Conservation (phyloP, 2,888 invertebrate genomes). For the Margaritifera margaritifera region DNA sequence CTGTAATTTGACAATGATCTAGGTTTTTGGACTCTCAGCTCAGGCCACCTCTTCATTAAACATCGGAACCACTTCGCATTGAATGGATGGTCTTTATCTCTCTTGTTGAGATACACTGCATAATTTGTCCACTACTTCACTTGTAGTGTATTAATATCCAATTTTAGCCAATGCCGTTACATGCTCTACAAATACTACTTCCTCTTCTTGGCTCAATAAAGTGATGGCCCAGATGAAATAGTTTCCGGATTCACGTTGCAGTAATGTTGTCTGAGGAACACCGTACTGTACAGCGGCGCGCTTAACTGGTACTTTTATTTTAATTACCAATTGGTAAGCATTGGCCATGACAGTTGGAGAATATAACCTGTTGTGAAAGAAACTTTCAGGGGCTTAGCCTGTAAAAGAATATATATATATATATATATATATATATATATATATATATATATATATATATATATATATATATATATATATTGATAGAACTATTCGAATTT, state of each 20-base stretch:
- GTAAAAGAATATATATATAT: too few relatives aligned
- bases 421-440: too few relatives aligned
- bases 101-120: background rate
- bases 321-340: constrained; percentile 8
- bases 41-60: constrained; percentile 10
- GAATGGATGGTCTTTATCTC: constrained; percentile 8
- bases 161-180: constrained; percentile 5
- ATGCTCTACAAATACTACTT: constrained; percentile 5
- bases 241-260: constrained; percentile 12
- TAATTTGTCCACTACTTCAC: constrained; percentile 10
- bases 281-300: constrained; percentile 8
- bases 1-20: constrained; percentile 5
- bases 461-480: too few relatives aligned
- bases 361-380: background rate
- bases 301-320: constrained; percentile 4
- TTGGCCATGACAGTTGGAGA: constrained; percentile 4
- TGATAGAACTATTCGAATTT: too few relatives aligned
- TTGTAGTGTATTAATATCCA: constrained; percentile 11
- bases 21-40: constrained; percentile 7
- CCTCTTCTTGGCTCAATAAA: constrained; percentile 6
- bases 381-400: constrained; percentile 2
- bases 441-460: too few relatives aligned
- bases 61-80: constrained; percentile 6
- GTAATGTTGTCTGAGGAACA: constrained; percentile 10
- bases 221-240: background rate